A percentile compares a stretch with the other conserved stretches of the same genome.
Evolutionary conservation across 2,888 invertebrate genomes (phyloP).

Genomic region (Watsonalla cultraria): DNA sequence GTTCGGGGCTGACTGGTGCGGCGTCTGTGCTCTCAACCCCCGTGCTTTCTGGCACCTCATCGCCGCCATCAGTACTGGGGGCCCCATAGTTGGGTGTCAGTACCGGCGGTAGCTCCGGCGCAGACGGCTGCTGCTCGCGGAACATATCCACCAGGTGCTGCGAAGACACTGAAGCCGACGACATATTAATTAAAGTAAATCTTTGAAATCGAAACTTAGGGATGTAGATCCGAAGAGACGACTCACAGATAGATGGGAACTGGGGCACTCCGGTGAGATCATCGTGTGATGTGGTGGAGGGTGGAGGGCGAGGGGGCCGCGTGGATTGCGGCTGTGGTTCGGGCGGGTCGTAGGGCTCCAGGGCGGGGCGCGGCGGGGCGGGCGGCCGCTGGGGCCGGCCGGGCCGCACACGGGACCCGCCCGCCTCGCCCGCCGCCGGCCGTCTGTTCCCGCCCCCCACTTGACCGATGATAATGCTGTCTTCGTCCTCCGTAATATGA

Average conservation of each 20-base stretch:
- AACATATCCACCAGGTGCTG: conserved; percentile 42
- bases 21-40: neutral
- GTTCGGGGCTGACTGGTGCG: neutral
- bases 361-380: conserved; percentile 1
- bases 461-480: neutral
- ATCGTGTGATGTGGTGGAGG: conserved; percentile 1
- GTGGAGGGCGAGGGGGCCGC: neutral
- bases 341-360: neutral
- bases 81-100: conserved; percentile 31
- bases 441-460: neutral
- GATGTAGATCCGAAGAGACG: too few species aligned
- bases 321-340: neutral
- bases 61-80: conserved; percentile 12
- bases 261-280: conserved; percentile 3
- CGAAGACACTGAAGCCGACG: conserved; percentile 33
- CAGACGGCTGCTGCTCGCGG: conserved; percentile 34
- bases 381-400: conserved; percentile 1
- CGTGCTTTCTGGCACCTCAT: conserved; percentile 2
- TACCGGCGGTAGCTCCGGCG: conserved; percentile 46
- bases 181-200: too few species aligned
- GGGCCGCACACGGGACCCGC: neutral
- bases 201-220: too few species aligned
- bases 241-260: neutral
- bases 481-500: neutral
- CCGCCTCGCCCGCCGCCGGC: neutral